Evolutionary conservation across 2,888 invertebrate species (phyloP).

Genomic region (Phanerotoma sp.): DNA sequence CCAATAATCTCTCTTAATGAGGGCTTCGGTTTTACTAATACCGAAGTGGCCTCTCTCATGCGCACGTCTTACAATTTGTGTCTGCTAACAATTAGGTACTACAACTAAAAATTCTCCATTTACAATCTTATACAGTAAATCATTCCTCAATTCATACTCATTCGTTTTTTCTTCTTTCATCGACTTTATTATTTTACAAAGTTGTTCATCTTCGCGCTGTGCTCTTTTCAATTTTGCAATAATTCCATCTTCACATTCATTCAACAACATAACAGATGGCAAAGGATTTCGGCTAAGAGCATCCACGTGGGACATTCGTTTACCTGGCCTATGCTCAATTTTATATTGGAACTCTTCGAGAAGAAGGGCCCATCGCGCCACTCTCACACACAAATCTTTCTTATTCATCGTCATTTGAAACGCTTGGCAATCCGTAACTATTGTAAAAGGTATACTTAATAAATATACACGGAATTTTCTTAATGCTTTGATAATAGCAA

Average conservation of each 20-base stretch:
- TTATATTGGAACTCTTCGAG: constrained; percentile 35
- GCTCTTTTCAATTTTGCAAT: constrained; percentile 4
- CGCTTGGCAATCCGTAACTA: constrained; percentile 36
- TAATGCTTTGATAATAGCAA: constrained; percentile 34
- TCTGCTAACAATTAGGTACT: background rate
- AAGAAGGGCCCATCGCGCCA: constrained; percentile 36
- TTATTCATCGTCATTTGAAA: constrained; percentile 35
- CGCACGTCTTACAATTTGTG: background rate
- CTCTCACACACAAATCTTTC: constrained; percentile 29
- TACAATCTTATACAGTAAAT: constrained; percentile 10
- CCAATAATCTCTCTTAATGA: background rate
- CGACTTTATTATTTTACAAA: background rate
- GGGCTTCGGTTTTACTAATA: background rate
- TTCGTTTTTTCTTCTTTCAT: background rate
- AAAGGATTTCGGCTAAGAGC: constrained; percentile 35
- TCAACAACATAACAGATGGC: constrained; percentile 15
- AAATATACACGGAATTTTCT: constrained; percentile 32
- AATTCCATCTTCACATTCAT: background rate
- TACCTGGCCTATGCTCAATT: too few species aligned
- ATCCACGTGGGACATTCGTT: constrained; percentile 36
- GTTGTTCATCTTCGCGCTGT: constrained; percentile 6
- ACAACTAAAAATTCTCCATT: constrained; percentile 5
- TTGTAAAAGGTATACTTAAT: constrained; percentile 32
- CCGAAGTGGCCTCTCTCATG: background rate
- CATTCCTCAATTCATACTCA: constrained; percentile 9